Evolutionary conservation across 1,140 invertebrate species (phyloP), one percentile per base, ranked within the genome.

Genomic region (Melipona quadrifasciata): DNA sequence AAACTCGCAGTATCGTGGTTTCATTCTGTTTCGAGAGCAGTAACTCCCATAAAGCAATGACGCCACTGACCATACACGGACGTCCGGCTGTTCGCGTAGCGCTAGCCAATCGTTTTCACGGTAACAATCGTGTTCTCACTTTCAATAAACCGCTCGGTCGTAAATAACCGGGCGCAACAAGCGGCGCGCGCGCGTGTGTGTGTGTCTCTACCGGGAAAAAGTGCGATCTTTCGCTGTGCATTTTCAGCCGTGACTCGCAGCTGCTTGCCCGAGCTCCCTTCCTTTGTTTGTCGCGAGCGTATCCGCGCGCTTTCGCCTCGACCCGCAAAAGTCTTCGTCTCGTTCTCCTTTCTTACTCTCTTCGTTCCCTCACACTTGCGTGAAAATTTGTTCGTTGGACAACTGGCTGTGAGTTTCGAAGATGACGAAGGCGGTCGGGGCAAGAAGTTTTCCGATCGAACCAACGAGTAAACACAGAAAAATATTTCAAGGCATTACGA

Each of bases 91-190:
- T 55, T 68, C 12, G 70, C 58, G 31, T 24, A 19, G 39, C 51
- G 14, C 58, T 8, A 65, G 34, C 70, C 75, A 73, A 80, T 74
- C 68, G 77, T 84, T 80, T 84, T 80, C 78, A 73, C 57, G 68
- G 58, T 70, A 84, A 84, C 82, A 84, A 84, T 84, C 82, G 82
- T 84, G 67, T 83, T 83, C 80, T 76, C 74, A 84, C 72, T 85
- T 84, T 87, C 77, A 82, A 86, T 83, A 76, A 84, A 87, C 72
- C 83, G 67, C 78, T 70, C 67, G 64, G 67, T 55, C 75, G 51
- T 83, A 83, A 84, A 84, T 84, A 84, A 84, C 75, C 21, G 31
- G 31, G 39, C 73, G 55, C n/a, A 70, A 61, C 82, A 64, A 83
- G 74, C 65, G 12, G n/a, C 21, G 34, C n/a, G 27, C 55, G 71